These are phyloP conservation scores for Gadus macrocephalus DNA, from an alignment of 2,113 vertebrate species.

Conservation along the genomic window DNA sequence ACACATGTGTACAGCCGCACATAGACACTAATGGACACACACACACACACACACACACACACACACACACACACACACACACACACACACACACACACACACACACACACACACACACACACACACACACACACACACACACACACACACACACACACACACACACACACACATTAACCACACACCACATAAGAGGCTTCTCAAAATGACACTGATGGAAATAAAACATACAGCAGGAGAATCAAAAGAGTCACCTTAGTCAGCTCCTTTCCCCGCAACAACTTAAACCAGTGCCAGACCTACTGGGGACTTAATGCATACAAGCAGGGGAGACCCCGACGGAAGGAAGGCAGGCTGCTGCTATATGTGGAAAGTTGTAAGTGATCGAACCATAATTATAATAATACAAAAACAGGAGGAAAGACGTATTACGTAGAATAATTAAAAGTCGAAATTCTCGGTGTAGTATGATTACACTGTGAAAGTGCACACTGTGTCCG, in stretches of 20 bases:
- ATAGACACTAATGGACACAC: neutral
- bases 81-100: too few species aligned
- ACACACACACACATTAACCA: neutral
- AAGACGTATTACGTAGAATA: too few species aligned
- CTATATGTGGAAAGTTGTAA: too few species aligned
- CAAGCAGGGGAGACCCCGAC: neutral
- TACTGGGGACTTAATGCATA: neutral
- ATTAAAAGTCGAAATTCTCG: too few species aligned
- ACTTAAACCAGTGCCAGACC: neutral
- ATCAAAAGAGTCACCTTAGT: neutral
- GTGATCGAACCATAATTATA: too few species aligned
- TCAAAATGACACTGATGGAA: neutral
- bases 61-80: too few species aligned
- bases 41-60: neutral
- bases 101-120: neutral
- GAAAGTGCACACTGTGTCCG: too few species aligned
- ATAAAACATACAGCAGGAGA: neutral
- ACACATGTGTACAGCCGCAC: neutral
- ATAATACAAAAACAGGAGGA: too few species aligned
- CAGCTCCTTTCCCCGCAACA: neutral
- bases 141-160: neutral
- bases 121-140: constrained; percentile 2
- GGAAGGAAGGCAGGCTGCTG: neutral
- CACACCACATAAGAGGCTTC: neutral
- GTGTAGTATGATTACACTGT: too few species aligned